phyloP scores from a whole-genome alignment of 2,797 vertebrate species.

The Halcyon smyrnensis region DNA sequence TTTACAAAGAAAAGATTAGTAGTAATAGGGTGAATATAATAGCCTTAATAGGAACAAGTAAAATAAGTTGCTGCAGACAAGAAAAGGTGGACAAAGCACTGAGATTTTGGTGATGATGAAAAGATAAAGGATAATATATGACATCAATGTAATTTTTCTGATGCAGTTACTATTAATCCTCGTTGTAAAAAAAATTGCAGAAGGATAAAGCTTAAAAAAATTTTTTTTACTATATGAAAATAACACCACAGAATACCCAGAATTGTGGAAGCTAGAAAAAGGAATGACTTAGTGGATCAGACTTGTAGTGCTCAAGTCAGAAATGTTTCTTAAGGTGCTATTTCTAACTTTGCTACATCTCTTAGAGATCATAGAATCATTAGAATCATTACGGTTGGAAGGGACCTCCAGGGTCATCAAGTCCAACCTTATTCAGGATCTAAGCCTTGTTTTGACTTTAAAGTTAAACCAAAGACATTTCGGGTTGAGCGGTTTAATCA shows the following conservation, averaged over 20 bases:
- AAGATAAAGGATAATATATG: slow-evolving; percentile 75
- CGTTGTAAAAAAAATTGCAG: slow-evolving; percentile 15
- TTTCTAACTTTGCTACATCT: background rate
- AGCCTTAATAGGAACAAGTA: slow-evolving; percentile 88
- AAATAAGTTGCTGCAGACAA: slow-evolving; percentile 89
- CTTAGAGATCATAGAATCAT: background rate
- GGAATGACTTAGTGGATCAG: background rate
- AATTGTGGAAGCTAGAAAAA: background rate
- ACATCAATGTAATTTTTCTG: slow-evolving; percentile 65
- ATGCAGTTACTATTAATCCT: slow-evolving; percentile 67
- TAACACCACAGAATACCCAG: background rate
- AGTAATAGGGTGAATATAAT: slow-evolving; percentile 92
- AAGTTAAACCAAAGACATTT: background rate
- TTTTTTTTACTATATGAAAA: background rate
- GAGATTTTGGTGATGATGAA: slow-evolving; percentile 78
- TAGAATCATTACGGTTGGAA: no score
- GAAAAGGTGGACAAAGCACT: slow-evolving; percentile 86
- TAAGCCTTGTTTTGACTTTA: background rate
- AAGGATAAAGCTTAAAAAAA: background rate
- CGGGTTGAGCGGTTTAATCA: background rate
- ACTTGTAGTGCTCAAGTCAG: background rate
- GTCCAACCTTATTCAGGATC: background rate
- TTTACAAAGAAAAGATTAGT: slow-evolving; percentile 93
- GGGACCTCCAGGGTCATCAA: no score
- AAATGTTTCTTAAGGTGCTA: background rate